Percentiles rank a stretch among this genome's conserved stretches.
phyloP scores from a whole-genome alignment of 2,797 vertebrate species.

The Rallus crepitans region DNA sequence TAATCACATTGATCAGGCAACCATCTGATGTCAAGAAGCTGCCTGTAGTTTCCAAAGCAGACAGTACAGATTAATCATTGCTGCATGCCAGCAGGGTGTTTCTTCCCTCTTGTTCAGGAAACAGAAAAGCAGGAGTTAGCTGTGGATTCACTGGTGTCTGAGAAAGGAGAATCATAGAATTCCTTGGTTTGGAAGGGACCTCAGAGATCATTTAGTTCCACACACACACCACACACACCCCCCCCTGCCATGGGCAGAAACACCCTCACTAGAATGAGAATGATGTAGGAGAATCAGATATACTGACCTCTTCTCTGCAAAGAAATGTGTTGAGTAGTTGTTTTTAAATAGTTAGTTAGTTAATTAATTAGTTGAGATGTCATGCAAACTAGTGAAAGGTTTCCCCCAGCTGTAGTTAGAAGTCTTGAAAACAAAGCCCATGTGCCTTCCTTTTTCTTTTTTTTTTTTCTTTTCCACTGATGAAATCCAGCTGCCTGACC shows the following conservation, averaged over 20 bases:
- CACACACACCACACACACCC: no score
- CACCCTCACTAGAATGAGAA: not conserved
- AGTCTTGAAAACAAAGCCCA: not conserved
- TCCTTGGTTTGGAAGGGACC: no score
- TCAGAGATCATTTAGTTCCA: no score
- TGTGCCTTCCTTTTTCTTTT: accelerated
- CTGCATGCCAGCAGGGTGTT: not conserved
- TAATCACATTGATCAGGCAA: not conserved
- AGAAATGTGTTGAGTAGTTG: not conserved
- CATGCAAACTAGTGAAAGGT: not conserved
- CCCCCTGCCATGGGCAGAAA: no score
- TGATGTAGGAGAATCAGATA: not conserved
- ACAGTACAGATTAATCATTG: no score
- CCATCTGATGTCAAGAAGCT: not conserved
- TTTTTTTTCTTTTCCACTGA: not conserved
- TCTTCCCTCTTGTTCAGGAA: not conserved
- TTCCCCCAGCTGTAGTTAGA: not conserved
- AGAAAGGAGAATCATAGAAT: not conserved
- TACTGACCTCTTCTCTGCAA: not conserved
- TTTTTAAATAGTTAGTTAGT: not conserved
- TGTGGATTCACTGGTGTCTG: not conserved
- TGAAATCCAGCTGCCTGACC: not conserved
- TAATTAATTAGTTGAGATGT: not conserved
- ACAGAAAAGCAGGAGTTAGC: not conserved
- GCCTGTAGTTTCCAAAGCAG: not conserved